phyloP scores from a whole-genome alignment of 2,888 invertebrate species.

The Stenolophus ochropezus region DNA sequence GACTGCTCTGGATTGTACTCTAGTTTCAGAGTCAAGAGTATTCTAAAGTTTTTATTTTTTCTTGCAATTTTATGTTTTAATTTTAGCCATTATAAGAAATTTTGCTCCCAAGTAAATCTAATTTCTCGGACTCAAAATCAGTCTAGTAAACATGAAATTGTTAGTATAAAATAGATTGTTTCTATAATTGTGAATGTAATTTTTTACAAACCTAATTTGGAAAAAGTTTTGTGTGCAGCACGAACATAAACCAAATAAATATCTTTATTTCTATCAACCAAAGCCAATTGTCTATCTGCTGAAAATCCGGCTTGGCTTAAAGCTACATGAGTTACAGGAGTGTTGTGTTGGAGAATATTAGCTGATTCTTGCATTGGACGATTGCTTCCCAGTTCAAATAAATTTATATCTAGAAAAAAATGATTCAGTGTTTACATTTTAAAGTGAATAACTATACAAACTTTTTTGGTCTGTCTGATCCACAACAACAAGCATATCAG shows the following conservation, averaged over 20 bases:
- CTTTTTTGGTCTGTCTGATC: constrained; percentile 90
- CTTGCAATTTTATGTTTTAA: too few species aligned
- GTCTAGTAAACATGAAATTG: too few species aligned
- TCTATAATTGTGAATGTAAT: too few species aligned
- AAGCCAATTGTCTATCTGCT: constrained; percentile 87
- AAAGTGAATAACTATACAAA: too few species aligned
- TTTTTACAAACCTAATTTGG: constrained; percentile 81
- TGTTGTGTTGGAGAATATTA: constrained; percentile 84
- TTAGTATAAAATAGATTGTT: too few species aligned
- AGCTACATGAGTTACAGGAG: constrained; percentile 87
- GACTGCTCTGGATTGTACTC: too few species aligned
- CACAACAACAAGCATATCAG: constrained; percentile 90
- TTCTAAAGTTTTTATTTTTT: too few species aligned
- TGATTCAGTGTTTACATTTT: background rate
- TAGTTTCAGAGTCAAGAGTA: too few species aligned
- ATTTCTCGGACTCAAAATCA: too few species aligned
- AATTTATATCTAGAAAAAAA: constrained; percentile 81
- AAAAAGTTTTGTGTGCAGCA: constrained; percentile 78
- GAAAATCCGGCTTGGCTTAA: constrained; percentile 89
- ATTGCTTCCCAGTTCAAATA: constrained; percentile 88
- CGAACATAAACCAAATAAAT: constrained; percentile 87
- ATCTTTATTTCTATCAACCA: constrained; percentile 93
- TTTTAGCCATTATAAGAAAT: too few species aligned
- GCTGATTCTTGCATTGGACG: constrained; percentile 84
- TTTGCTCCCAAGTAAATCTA: too few species aligned